Base-by-base conservation (phyloP, 1,140 invertebrate genomes). In the Achroia grisella region DNA sequence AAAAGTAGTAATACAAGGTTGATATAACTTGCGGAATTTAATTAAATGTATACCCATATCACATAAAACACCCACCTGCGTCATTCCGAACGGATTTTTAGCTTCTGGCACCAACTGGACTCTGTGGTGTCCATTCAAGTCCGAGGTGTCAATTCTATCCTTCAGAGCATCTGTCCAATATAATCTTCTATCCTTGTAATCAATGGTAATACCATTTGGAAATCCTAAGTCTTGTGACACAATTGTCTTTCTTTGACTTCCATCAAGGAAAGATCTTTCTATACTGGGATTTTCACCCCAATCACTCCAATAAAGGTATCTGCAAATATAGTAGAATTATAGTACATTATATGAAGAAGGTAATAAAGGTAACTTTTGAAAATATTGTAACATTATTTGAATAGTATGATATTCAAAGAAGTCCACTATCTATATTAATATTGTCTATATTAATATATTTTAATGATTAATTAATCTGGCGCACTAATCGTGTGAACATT, bases 131-230 rank as follows among this genome's bases (percentile, higher is more conserved):
- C 96, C 96, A 76, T 96, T 90, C 15, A 97, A 88, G 63, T 96
- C 91, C 1, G 94, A 91, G 41, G 93, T 93, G 77, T 98, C 97
- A 49, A 99, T 97, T 64, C 93, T 92, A 67, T 98, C 94, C 40
- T 92, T 92, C 52, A 96, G 88, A 0, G 94, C 93, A 86, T 99
- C 97, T 5, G 94, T 93, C 92, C 96, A 98, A 66, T 97, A 98
- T 1, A 98, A 78, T 46, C 92, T 89, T 49, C 89, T 89, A 33
- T 89, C 91, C 32, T 90, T 88, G 59, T 92, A 95, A 80, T 99
- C 97, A 11, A 99, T 90, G 0, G 94, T 91, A 2, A 99, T 86
- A 0, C 96, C 97, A 68, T 97, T 97, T 0, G 97, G 97, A 87
- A 97, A 97, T 10, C 91, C 92, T 1, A 99, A 77, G 57, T 95